Evolutionary conservation across 2,888 invertebrate genomes (phyloP).

Genomic region (Diplazon laetatorius): DNA sequence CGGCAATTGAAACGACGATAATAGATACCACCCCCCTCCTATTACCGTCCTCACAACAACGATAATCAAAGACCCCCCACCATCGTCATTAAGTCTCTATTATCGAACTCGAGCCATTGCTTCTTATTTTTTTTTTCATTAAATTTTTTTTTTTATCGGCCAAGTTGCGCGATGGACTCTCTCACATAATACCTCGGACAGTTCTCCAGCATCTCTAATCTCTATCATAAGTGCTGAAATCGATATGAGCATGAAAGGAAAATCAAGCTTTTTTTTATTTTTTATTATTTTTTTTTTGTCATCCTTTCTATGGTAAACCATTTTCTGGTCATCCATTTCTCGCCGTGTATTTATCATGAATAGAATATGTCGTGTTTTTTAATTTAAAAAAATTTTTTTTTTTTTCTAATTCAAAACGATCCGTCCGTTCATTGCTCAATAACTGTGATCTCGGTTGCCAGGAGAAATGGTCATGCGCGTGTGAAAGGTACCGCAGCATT

Average conservation of each 20-base stretch:
- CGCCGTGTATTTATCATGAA: conserved; percentile 26
- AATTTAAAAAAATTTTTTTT: conserved; percentile 3
- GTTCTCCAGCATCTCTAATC: neutral
- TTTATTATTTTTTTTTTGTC: too few species aligned
- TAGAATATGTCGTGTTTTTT: conserved; percentile 21
- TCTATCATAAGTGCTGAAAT: conserved; percentile 47
- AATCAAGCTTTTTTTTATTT: conserved; percentile 52
- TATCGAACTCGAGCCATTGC: conserved; percentile 29
- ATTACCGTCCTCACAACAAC: neutral
- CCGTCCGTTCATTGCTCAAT: conserved; percentile 55
- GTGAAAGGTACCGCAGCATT: conserved; percentile 20
- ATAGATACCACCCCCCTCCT: too few species aligned
- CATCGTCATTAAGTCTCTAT: conserved; percentile 34
- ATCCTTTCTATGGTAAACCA: conserved; percentile 9
- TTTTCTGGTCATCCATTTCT: conserved; percentile 34
- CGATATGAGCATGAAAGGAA: conserved; percentile 53
- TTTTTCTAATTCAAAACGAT: conserved; percentile 27
- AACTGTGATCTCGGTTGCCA: conserved; percentile 44
- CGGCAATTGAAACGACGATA: conserved; percentile 20
- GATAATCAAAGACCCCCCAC: conserved; percentile 10
- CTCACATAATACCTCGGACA: conserved; percentile 5
- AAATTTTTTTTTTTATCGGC: too few species aligned
- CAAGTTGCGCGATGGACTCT: neutral
- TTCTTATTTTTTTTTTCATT: too few species aligned
- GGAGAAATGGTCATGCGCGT: conserved; percentile 36